Evolutionary conservation across 2,797 vertebrate species (phyloP).

Genomic region (Podargus strigoides): DNA sequence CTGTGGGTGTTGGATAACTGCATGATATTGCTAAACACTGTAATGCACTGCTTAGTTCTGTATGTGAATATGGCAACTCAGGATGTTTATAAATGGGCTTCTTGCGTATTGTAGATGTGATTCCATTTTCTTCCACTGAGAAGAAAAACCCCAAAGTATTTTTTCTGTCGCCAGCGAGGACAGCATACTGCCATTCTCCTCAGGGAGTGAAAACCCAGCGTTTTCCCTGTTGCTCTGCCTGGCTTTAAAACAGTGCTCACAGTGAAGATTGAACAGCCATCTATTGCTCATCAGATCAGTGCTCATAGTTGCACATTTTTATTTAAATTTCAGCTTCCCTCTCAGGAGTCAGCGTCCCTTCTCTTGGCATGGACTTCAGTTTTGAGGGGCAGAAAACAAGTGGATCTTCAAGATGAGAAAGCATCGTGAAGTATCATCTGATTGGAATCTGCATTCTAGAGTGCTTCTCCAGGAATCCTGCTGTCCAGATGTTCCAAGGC

Average conservation of each 20-base stretch:
- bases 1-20: background rate
- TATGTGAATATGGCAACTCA: background rate
- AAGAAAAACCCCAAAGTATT: background rate
- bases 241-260: background rate
- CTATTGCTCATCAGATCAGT: background rate
- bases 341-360: constrained; percentile 47
- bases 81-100: background rate
- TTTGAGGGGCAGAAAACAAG: constrained; percentile 39
- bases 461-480: constrained; percentile 41
- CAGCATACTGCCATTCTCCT: background rate
- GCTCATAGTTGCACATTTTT: background rate
- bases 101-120: accelerated
- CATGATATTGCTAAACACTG: background rate
- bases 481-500: constrained; percentile 37
- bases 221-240: background rate
- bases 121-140: background rate
- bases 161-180: background rate
- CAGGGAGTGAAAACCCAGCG: background rate
- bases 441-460: constrained; percentile 45
- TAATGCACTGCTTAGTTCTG: background rate
- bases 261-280: background rate
- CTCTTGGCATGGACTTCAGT: constrained; percentile 27
- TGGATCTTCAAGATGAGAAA: constrained; percentile 53
- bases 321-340: constrained; percentile 45
- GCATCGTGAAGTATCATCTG: background rate